Percentiles rank a stretch among this genome's conserved stretches.
phyloP scores from a whole-genome alignment of 2,797 vertebrate genomes.

The Phrynocephalus forsythii region DNA sequence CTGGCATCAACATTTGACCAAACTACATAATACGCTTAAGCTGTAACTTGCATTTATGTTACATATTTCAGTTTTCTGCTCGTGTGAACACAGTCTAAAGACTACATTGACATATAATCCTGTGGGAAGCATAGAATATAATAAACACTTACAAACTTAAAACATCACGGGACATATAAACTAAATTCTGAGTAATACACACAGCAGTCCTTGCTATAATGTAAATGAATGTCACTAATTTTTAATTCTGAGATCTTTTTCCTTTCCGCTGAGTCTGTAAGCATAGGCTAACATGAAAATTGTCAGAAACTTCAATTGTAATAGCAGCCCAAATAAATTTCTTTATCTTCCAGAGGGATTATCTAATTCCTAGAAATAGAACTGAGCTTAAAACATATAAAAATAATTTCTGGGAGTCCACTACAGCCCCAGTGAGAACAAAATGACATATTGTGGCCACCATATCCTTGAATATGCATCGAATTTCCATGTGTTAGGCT shows the following conservation, averaged over 20 bases:
- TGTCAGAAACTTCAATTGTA: background rate
- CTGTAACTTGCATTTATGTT: conserved; percentile 20
- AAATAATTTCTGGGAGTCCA: background rate
- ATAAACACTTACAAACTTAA: conserved; percentile 2
- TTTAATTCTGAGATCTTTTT: background rate
- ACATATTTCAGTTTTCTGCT: conserved; percentile 34
- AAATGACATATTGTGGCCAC: background rate
- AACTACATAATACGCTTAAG: conserved; percentile 22
- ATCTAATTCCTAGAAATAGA: background rate
- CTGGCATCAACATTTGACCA: conserved; percentile 44
- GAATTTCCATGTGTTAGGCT: background rate
- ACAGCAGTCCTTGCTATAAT: background rate
- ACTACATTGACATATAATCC: conserved; percentile 11
- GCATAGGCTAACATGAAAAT: conserved; percentile 11
- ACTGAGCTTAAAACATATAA: background rate
- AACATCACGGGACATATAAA: conserved; percentile 18
- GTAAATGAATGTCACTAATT: background rate
- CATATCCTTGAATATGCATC: background rate
- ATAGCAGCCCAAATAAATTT: background rate
- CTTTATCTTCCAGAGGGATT: background rate
- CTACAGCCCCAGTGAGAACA: background rate
- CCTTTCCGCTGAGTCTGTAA: background rate
- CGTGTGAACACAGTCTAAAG: conserved; percentile 21
- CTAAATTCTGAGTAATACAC: background rate
- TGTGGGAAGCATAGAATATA: background rate